These are phyloP conservation scores for Crossaster papposus DNA, from an alignment of 53 echinoderm and acorn worm genomes.

Conservation along the genomic window DNA sequence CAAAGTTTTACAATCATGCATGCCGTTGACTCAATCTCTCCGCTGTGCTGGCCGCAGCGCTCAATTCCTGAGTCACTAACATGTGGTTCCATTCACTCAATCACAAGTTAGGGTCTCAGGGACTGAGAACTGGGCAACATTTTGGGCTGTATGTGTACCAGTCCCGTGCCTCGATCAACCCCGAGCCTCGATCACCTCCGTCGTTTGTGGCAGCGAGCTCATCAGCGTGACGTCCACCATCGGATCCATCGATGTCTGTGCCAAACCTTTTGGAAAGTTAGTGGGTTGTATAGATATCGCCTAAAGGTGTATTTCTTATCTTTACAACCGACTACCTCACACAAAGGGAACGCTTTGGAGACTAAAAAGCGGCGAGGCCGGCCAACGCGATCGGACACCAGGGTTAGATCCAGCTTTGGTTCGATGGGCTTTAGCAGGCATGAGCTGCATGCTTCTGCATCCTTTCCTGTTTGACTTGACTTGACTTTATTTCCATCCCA, in stretches of 20 bases:
- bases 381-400: no score
- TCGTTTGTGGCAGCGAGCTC: background rate
- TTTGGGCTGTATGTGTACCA: background rate
- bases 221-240: slow-evolving; percentile 7
- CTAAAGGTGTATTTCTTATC: slow-evolving; percentile 62
- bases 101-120: slow-evolving; percentile 66
- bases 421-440: no score
- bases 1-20: no score
- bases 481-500: no score
- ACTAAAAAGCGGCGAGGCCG: background rate
- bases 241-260: slow-evolving; percentile 44
- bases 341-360: slow-evolving; percentile 47
- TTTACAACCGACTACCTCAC: slow-evolving; percentile 68
- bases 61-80: slow-evolving; percentile 60
- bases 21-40: background rate
- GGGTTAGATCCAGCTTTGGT: no score
- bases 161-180: background rate
- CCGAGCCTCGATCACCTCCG: slow-evolving; percentile 22
- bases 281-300: slow-evolving; percentile 65
- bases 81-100: slow-evolving; percentile 47
- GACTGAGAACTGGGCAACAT: slow-evolving; percentile 47
- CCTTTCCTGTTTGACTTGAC: no score
- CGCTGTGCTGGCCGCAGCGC: slow-evolving; percentile 26
- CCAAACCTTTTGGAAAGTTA: slow-evolving; percentile 63
- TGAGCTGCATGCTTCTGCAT: no score